Evolutionary conservation across 2,113 vertebrate species (phyloP), one percentile per base, ranked within the genome.

Genomic region (Oplegnathus fasciatus): DNA sequence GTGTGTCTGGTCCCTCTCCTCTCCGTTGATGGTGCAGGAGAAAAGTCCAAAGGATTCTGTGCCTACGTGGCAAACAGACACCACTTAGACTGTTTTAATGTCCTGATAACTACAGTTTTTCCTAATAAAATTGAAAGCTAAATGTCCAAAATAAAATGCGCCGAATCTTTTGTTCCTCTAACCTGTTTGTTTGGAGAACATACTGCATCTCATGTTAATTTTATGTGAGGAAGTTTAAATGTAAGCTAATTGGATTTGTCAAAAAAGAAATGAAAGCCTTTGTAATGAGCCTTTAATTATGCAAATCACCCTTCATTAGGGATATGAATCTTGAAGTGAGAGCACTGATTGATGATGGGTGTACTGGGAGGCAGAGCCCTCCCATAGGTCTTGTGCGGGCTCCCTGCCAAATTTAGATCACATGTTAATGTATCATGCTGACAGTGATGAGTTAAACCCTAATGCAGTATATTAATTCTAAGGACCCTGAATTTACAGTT

Each of bases 11-110:
- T 99, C 98, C 82, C 96, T 93, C 90, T 99, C 98, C 88, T 98
- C 97, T 1, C 98, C 98, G 0, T 98, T 97, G 84, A 99, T 96
- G 88, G 96, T 94, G 88, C 98, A 99, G 9, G 98, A 99, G 83
- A 99, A 99, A 55, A 99, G 96, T 66, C 97, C 98, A 34, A 99
- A 99, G n/a, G 98, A 99, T 90, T 99, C 98, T 0, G 98, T 99
- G 91, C 98, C 98, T 99, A 68, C 0, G 40, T 4, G 52, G 46
- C 1, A 89, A 82, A 83, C 24, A 83, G 14, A 86, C 1, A 86
- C 11, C 24, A 22, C 9, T 81, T 60, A 68, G 5, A 44, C 9
- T 14, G 2, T 26, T 28, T 44, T 2, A 77, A 46, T 44, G 9
- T 0, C 40, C 3, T 14, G 6, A 52, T 60, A 52, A 48, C n/a